Conservation (phyloP, 2,888 invertebrate genomes). For the Phytoseiulus persimilis region DNA sequence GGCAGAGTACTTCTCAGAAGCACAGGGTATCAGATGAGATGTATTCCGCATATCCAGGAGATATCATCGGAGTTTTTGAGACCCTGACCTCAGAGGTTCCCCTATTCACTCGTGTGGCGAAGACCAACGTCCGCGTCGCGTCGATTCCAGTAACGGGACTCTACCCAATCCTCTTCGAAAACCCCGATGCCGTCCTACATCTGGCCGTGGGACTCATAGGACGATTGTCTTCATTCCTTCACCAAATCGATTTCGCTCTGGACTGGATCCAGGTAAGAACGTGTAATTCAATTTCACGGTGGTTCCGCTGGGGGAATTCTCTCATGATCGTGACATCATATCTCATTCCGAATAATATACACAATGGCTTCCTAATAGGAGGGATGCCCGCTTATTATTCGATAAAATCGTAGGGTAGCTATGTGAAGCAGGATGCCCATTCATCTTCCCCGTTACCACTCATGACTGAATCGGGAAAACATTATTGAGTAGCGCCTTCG, state of each 20-base stretch:
- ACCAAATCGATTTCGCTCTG: conserved; percentile 73
- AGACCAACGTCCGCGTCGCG: conserved; percentile 73
- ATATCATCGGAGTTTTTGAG: conserved; percentile 86
- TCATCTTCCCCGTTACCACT: too few species aligned
- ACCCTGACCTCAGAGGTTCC: conserved; percentile 94
- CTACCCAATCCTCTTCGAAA: conserved; percentile 66
- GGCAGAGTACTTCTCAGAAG: background rate
- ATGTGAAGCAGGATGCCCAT: too few species aligned
- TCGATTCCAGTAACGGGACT: conserved; percentile 54
- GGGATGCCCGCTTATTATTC: too few species aligned
- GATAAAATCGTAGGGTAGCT: too few species aligned
- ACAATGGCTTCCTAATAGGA: too few species aligned
- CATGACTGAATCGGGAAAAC: too few species aligned
- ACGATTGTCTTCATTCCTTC: conserved; percentile 83
- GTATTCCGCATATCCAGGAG: conserved; percentile 67
- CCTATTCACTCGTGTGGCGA: conserved; percentile 84
- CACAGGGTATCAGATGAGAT: background rate
- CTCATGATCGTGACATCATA: too few species aligned
- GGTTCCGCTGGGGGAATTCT: too few species aligned
- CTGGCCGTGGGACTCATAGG: conserved; percentile 82
- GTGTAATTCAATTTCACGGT: background rate
- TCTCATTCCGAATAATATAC: too few species aligned
- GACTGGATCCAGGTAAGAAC: conserved; percentile 68
- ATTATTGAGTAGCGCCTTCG: too few species aligned
- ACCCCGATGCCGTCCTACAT: conserved; percentile 75